These are phyloP conservation scores for Lasiurus borealis DNA, from an alignment of 2,113 vertebrate genomes.

Conservation along the genomic window DNA sequence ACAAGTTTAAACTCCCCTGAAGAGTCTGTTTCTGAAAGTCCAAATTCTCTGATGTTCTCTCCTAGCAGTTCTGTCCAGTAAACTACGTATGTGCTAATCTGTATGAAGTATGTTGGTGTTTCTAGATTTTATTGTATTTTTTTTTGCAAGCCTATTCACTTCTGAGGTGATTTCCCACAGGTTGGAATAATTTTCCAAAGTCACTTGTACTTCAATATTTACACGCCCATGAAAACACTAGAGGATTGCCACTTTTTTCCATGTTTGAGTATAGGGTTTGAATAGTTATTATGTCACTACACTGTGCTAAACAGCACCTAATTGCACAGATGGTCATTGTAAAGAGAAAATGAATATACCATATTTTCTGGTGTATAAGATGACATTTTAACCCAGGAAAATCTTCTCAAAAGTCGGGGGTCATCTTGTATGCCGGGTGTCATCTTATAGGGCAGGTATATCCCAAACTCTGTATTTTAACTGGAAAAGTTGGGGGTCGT, in stretches of 20 bases:
- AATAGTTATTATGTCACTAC: background rate
- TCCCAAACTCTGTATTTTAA: no score
- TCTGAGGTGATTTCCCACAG: conserved; percentile 3
- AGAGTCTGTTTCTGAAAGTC: background rate
- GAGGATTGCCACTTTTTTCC: background rate
- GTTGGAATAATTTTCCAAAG: background rate
- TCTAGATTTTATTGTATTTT: background rate
- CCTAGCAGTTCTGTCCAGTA: background rate
- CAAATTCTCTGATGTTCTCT: background rate
- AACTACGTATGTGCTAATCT: background rate
- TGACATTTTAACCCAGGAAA: no score
- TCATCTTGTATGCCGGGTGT: no score
- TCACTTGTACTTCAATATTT: background rate
- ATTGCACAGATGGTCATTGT: background rate
- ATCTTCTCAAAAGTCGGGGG: no score
- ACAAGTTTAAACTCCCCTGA: background rate
- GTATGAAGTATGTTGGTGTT: background rate
- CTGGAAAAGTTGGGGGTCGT: no score
- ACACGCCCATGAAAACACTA: background rate
- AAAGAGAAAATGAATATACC: background rate
- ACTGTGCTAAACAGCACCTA: background rate
- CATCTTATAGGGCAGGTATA: no score
- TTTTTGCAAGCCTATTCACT: background rate
- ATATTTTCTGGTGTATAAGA: no score
- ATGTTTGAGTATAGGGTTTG: background rate